Percentiles rank a stretch among this genome's conserved stretches.
Conservation (phyloP, 2,797 vertebrate genomes). For the Bradypodion pumilum region DNA sequence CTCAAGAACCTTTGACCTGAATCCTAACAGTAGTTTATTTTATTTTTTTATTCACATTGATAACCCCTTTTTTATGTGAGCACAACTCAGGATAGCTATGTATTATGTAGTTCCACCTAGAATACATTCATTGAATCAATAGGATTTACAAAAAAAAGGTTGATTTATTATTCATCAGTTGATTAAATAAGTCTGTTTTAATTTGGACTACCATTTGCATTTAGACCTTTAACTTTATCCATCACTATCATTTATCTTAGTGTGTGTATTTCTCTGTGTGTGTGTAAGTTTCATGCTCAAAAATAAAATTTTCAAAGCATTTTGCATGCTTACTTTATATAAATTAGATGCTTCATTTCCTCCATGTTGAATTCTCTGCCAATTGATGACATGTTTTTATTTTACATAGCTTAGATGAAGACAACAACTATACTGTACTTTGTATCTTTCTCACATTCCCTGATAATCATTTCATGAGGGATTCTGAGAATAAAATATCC, state of each 20-base stretch:
- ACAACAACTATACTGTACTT: neutral
- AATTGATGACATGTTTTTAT: neutral
- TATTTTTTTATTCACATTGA: too few relatives aligned
- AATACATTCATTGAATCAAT: too few relatives aligned
- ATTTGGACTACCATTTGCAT: too few relatives aligned
- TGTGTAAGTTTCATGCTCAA: neutral
- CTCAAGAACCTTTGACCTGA: neutral
- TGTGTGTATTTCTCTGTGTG: too few relatives aligned
- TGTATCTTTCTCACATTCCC: neutral
- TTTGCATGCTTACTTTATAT: neutral
- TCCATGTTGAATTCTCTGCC: neutral
- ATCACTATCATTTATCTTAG: neutral
- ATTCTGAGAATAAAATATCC: constrained; percentile 36
- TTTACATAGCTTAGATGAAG: constrained; percentile 10
- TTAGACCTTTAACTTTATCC: neutral
- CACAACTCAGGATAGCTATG: too few relatives aligned
- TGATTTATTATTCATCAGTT: too few relatives aligned
- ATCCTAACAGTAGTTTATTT: neutral
- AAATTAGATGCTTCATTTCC: neutral
- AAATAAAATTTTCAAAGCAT: neutral
- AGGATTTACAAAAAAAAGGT: too few relatives aligned
- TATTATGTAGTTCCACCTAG: too few relatives aligned
- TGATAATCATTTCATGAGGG: constrained; percentile 33
- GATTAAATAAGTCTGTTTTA: too few relatives aligned
- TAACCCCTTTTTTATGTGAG: too few relatives aligned